Percentiles rank a stretch among this genome's conserved stretches.
These are phyloP conservation scores for Diphyllodes magnificus DNA, from an alignment of 2,113 vertebrate species.

Conservation along the genomic window DNA sequence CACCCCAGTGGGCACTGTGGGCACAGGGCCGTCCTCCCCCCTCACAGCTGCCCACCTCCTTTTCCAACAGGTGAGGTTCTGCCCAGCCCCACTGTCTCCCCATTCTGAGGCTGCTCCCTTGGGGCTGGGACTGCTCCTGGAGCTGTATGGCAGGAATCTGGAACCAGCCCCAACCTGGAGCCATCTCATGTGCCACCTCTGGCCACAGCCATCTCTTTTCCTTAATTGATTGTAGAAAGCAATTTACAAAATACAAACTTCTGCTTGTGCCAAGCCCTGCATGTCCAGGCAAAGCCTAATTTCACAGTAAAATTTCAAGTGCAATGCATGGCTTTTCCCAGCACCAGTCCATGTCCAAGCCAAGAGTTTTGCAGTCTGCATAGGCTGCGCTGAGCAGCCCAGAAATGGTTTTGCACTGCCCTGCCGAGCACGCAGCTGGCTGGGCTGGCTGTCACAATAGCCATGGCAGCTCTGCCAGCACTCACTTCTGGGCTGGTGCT, in stretches of 20 bases:
- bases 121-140: not conserved
- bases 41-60: not conserved
- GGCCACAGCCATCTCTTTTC: not conserved
- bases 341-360: not conserved
- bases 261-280: not conserved
- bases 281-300: slow-evolving; percentile 5
- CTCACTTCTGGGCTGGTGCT: not conserved
- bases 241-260: slow-evolving; percentile 1
- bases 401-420: not conserved
- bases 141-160: not conserved
- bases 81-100: not conserved
- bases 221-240: slow-evolving; percentile 34
- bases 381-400: not conserved
- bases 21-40: fast-evolving
- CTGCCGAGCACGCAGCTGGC: not conserved
- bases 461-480: not conserved
- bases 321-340: slow-evolving; percentile 1
- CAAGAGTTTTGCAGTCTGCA: not conserved
- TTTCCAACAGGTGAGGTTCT: fast-evolving
- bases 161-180: not conserved
- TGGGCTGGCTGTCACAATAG: fast-evolving
- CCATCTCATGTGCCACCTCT: not conserved
- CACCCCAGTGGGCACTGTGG: not conserved
- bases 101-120: not conserved
- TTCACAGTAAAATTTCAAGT: slow-evolving; percentile 10